phyloP scores from a whole-genome alignment of 1,140 invertebrate species.

The Cylas formicarius region DNA sequence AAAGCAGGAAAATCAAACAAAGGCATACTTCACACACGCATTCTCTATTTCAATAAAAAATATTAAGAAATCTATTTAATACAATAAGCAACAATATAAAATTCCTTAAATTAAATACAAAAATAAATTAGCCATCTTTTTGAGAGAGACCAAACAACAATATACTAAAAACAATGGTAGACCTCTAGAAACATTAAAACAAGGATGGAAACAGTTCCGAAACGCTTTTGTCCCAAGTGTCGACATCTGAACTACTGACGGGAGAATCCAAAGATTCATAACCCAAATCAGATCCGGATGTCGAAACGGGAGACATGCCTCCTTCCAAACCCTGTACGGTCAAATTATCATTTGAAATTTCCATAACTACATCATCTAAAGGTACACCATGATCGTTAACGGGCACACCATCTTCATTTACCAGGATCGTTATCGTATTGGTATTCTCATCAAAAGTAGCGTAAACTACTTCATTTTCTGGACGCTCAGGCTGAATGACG shows the following conservation, averaged over 20 bases:
- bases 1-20: no score
- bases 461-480: slow-evolving; percentile 45
- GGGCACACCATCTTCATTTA: slow-evolving; percentile 51
- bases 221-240: slow-evolving; percentile 35
- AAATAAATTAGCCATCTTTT: slow-evolving; percentile 7
- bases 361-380: slow-evolving; percentile 3
- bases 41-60: no score
- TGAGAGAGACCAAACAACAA: no score
- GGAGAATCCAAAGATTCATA: slow-evolving; percentile 41
- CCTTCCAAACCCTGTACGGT: slow-evolving; percentile 1
- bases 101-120: slow-evolving; percentile 8
- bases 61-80: no score
- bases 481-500: not conserved
- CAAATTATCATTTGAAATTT: not conserved
- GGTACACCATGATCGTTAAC: slow-evolving; percentile 39
- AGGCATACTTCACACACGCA: no score
- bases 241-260: slow-evolving; percentile 27
- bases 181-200: slow-evolving; percentile 32
- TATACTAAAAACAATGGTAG: no score
- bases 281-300: slow-evolving; percentile 35
- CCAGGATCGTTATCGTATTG: slow-evolving; percentile 64
- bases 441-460: slow-evolving; percentile 63
- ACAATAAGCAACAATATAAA: no score
- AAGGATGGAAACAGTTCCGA: slow-evolving; percentile 40
- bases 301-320: slow-evolving; percentile 15